phyloP scores from a whole-genome alignment of 2,888 invertebrate species.

The Rhopalosiphum nymphaeae region DNA sequence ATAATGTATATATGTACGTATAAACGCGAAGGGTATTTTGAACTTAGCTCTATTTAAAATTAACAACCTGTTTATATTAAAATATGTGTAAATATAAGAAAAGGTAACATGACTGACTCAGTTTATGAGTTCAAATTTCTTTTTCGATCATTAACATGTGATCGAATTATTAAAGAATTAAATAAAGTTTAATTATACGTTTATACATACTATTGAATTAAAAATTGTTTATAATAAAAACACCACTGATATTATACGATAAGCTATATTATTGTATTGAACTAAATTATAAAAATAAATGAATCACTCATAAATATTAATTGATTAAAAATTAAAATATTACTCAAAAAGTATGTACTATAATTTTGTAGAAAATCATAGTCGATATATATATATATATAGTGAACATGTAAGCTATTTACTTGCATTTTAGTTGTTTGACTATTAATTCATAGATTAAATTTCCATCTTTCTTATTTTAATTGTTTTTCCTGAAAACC shows the following conservation, averaged over 20 bases:
- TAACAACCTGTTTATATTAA: neutral
- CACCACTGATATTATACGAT: neutral
- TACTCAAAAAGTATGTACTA: neutral
- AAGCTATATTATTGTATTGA: neutral
- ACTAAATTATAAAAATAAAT: neutral
- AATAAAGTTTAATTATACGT: neutral
- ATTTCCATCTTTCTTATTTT: neutral
- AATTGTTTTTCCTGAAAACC: neutral
- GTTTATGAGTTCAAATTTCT: neutral
- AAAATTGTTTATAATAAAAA: neutral
- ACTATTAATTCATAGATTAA: neutral
- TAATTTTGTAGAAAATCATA: neutral
- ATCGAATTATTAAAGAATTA: neutral
- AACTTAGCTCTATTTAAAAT: neutral
- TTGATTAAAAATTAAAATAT: neutral
- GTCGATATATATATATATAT: neutral
- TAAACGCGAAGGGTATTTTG: neutral
- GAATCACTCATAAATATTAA: neutral
- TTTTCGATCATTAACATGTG: neutral
- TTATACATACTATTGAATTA: neutral
- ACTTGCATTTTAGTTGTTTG: neutral
- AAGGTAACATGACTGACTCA: neutral
- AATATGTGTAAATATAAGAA: neutral
- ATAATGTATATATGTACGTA: neutral
- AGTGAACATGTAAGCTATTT: neutral